These are phyloP conservation scores for Andrena marginata DNA, from an alignment of 2,888 invertebrate species.

Conservation along the genomic window DNA sequence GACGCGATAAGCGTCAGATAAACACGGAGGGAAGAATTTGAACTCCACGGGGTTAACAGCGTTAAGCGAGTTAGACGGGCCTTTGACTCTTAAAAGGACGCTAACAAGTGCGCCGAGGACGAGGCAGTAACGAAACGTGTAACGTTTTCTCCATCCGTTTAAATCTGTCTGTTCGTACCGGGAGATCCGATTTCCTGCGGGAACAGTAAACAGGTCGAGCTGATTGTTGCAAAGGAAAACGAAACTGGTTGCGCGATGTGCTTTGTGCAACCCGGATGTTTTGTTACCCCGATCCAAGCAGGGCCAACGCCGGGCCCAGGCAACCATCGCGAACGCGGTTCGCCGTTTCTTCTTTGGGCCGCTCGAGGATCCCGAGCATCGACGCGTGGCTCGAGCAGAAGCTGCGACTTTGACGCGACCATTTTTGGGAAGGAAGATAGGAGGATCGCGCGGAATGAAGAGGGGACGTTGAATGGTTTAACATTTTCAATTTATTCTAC, in stretches of 20 bases:
- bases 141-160: conserved; percentile 48
- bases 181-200: conserved; percentile 76
- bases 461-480: too few relatives aligned
- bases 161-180: conserved; percentile 56
- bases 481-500: too few relatives aligned
- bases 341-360: conserved; percentile 15
- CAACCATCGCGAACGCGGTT: conserved; percentile 11
- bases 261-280: conserved; percentile 51
- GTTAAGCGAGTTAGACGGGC: conserved; percentile 43
- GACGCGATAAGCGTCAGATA: conserved; percentile 1
- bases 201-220: conserved; percentile 65
- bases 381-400: too few relatives aligned
- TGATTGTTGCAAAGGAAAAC: conserved; percentile 65
- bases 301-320: conserved; percentile 22
- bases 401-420: too few relatives aligned
- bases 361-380: neutral
- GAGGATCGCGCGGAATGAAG: too few relatives aligned
- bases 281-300: conserved; percentile 33
- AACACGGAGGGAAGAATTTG: conserved; percentile 20
- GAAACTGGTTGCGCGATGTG: conserved; percentile 60
- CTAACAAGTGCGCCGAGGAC: conserved; percentile 48
- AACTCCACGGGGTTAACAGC: conserved; percentile 28
- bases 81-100: conserved; percentile 57
- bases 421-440: too few relatives aligned
- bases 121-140: conserved; percentile 48